phyloP scores from a whole-genome alignment of 2,888 invertebrate species.

The Cantharis rustica region DNA sequence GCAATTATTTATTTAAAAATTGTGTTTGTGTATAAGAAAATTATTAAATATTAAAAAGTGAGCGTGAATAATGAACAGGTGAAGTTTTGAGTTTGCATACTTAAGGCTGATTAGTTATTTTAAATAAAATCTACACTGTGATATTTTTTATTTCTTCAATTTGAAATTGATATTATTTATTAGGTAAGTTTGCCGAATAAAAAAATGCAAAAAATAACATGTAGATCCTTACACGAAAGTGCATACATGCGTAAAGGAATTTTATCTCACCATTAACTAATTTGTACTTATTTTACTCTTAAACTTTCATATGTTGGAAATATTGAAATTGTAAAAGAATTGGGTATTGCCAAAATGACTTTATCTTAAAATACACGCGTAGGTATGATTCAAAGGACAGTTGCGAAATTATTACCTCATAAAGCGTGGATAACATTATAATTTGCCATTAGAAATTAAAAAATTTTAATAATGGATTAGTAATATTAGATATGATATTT shows the following conservation, averaged over 20 bases:
- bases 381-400: background rate
- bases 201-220: background rate
- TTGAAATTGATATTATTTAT: conserved; percentile 13
- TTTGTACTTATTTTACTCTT: background rate
- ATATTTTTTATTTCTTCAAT: conserved; percentile 7
- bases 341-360: background rate
- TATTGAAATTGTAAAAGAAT: background rate
- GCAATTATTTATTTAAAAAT: conserved; percentile 4
- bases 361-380: background rate
- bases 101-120: conserved; percentile 34
- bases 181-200: background rate
- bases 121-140: conserved; percentile 12
- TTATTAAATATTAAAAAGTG: conserved; percentile 5
- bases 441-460: background rate
- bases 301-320: background rate
- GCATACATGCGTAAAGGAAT: background rate
- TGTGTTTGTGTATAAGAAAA: conserved; percentile 9
- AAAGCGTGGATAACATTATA: background rate
- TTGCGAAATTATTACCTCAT: background rate
- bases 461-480: background rate
- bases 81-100: conserved; percentile 24
- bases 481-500: background rate
- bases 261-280: background rate
- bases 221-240: background rate
- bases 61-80: conserved; percentile 35